These are phyloP conservation scores for Vulpes lagopus DNA, from an alignment of 2,113 vertebrate genomes.

Conservation along the genomic window DNA sequence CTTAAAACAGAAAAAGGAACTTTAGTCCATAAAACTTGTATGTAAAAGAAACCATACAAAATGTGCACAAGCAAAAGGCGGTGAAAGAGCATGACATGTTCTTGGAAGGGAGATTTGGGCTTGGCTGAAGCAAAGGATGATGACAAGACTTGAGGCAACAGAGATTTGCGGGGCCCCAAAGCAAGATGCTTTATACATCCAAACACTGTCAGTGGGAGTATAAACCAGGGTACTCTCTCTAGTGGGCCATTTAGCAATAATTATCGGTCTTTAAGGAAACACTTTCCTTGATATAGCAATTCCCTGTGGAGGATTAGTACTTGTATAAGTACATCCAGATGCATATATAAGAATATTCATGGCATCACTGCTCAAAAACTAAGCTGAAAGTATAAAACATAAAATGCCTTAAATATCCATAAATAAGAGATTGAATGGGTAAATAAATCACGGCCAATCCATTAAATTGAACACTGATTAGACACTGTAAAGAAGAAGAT, in stretches of 20 bases:
- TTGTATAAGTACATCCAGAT: neutral
- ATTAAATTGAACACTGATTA: neutral
- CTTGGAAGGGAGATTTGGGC: neutral
- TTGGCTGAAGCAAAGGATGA: constrained; percentile 5
- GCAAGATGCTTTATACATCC: neutral
- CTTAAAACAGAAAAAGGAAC: constrained; percentile 31
- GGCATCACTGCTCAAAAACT: constrained; percentile 10
- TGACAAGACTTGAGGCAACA: neutral
- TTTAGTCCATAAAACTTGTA: neutral
- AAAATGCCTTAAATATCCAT: neutral
- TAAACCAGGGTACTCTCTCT: neutral
- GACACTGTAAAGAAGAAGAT: neutral
- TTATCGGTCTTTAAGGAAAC: neutral
- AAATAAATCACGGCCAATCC: neutral
- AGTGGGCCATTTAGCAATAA: neutral
- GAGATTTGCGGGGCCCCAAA: neutral
- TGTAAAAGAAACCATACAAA: constrained; percentile 29
- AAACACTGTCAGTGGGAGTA: neutral
- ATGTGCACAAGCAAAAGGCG: neutral
- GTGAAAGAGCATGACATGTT: neutral
- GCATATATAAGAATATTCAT: neutral
- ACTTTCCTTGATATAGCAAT: neutral
- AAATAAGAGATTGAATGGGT: neutral
- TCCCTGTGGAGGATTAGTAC: neutral
- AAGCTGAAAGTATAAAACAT: constrained; percentile 24